Percentiles rank a stretch among this genome's conserved stretches.
These are phyloP conservation scores for Peromyscus polionotus DNA, from an alignment of 2,113 vertebrate species.

Conservation along the genomic window DNA sequence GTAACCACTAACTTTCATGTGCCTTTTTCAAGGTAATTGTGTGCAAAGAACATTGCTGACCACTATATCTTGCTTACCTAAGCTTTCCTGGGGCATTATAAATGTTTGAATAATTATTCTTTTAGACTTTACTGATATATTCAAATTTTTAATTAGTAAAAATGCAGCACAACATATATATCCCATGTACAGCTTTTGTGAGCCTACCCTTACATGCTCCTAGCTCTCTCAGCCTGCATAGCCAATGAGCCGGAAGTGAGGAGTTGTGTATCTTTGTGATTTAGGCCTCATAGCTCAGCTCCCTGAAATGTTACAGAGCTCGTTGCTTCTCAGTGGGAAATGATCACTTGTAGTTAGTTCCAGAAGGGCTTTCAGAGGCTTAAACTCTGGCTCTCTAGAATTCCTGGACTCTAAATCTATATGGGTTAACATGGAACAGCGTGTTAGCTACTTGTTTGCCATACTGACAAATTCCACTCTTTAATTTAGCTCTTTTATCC, in stretches of 20 bases:
- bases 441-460: background rate
- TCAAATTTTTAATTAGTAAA: background rate
- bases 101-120: background rate
- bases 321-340: background rate
- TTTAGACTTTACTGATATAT: background rate
- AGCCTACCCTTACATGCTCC: background rate
- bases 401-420: background rate
- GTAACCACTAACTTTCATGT: background rate
- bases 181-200: background rate
- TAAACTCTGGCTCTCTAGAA: background rate
- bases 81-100: background rate
- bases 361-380: background rate
- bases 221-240: background rate
- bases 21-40: constrained; percentile 2
- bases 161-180: background rate
- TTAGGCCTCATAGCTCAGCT: background rate
- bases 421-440: background rate
- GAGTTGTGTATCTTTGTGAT: background rate
- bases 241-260: background rate
- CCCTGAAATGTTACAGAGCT: background rate
- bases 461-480: background rate
- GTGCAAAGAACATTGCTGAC: background rate
- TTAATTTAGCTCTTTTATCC: background rate
- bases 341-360: background rate
- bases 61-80: background rate